Conservation (phyloP, 2,888 invertebrate species). For the Eupithecia vulgata region DNA sequence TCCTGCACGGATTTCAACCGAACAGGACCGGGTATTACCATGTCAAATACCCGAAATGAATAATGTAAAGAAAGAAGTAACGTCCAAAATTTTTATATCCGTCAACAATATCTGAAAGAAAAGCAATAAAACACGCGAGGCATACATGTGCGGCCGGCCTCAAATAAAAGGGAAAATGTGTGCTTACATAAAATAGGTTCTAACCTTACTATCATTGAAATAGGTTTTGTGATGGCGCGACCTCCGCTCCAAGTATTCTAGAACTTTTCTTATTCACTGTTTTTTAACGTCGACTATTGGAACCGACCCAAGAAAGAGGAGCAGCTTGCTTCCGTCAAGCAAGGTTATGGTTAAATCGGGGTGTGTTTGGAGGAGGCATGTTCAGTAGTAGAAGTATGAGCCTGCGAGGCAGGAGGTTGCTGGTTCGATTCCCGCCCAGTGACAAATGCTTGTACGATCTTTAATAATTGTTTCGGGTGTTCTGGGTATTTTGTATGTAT, state of each 20-base stretch:
- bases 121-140: conserved; percentile 68
- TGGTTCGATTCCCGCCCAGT: too few species aligned
- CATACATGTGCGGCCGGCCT: conserved; percentile 63
- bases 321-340: background rate
- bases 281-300: background rate
- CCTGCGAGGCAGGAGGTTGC: too few species aligned
- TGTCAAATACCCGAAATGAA: conserved; percentile 46
- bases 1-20: conserved; percentile 17
- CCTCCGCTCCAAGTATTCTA: background rate
- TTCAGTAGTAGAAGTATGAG: background rate
- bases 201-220: conserved; percentile 5
- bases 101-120: conserved; percentile 60
- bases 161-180: conserved; percentile 69
- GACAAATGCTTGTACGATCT: too few species aligned
- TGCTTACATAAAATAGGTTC: conserved; percentile 31
- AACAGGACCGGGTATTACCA: conserved; percentile 35
- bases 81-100: conserved; percentile 55
- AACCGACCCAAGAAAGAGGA: background rate
- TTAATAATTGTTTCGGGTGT: too few species aligned
- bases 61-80: conserved; percentile 53
- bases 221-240: background rate
- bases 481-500: too few species aligned
- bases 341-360: background rate
- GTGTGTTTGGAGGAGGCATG: background rate
- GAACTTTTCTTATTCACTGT: background rate